Conservation (phyloP, 2,113 vertebrate genomes). For the Porphyrio hochstetteri region DNA sequence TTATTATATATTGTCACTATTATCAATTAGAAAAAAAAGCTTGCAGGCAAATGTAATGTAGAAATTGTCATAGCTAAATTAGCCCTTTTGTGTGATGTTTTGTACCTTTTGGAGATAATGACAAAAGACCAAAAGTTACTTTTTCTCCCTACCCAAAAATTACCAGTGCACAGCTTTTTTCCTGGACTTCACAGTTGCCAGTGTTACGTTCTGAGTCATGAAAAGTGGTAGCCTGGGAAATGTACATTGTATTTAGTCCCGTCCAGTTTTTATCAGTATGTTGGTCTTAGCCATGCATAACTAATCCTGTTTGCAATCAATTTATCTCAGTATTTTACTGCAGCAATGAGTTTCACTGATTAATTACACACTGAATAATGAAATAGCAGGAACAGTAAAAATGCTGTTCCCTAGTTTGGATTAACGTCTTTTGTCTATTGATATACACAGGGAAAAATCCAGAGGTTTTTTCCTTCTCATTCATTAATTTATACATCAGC, state of each 20-base stretch:
- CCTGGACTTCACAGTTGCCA: neutral
- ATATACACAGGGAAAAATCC: neutral
- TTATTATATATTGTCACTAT: constrained; percentile 35
- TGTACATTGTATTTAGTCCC: neutral
- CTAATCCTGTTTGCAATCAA: constrained; percentile 33
- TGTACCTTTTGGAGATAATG: neutral
- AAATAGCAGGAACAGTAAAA: constrained; percentile 7
- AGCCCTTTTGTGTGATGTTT: neutral
- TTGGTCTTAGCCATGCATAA: neutral
- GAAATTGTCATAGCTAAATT: neutral
- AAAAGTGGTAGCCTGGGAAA: neutral
- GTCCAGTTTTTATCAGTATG: neutral
- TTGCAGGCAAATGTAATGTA: neutral
- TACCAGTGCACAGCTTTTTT: neutral
- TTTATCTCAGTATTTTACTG: constrained; percentile 49
- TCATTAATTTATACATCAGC: constrained; percentile 24
- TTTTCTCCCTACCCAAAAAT: neutral
- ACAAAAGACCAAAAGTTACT: neutral
- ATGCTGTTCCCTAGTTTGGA: neutral
- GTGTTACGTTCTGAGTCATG: neutral
- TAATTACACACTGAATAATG: constrained; percentile 3
- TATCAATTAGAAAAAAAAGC: constrained; percentile 27
- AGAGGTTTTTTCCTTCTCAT: neutral
- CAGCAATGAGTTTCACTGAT: constrained; percentile 38
- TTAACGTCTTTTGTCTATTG: neutral